phyloP scores from a whole-genome alignment of 2,113 vertebrate genomes.

The Turdus rufiventris region DNA sequence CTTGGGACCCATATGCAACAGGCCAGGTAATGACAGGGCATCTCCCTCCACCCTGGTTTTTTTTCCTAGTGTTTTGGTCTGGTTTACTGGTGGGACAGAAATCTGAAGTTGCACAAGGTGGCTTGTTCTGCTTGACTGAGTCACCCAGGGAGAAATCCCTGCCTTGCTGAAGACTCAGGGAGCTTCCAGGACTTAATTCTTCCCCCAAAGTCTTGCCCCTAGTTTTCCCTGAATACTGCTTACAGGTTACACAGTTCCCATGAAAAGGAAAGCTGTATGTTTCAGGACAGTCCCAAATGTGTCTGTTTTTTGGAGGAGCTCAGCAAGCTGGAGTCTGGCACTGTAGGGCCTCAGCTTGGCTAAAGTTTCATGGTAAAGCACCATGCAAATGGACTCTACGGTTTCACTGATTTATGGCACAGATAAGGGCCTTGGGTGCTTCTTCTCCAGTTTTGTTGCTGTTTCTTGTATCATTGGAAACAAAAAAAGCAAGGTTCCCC shows the following conservation, averaged over 20 bases:
- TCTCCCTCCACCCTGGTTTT: rapidly evolving
- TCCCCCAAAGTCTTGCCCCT: not conserved
- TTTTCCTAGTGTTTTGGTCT: not conserved
- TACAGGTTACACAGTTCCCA: not conserved
- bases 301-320: not conserved
- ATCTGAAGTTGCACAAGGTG: not conserved
- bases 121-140: not conserved
- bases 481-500: not conserved
- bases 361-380: not conserved
- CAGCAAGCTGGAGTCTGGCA: not conserved
- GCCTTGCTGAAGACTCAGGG: not conserved
- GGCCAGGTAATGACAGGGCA: no score
- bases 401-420: not conserved
- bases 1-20: not conserved
- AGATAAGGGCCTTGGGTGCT: not conserved
- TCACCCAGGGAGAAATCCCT: not conserved
- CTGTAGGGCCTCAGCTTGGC: not conserved
- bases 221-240: not conserved
- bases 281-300: not conserved
- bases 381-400: not conserved
- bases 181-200: not conserved
- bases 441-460: not conserved
- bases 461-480: not conserved
- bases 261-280: not conserved
- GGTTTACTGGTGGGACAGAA: not conserved